These are phyloP conservation scores for Etheostoma cragini DNA, from an alignment of 2,113 vertebrate species.

Conservation along the genomic window DNA sequence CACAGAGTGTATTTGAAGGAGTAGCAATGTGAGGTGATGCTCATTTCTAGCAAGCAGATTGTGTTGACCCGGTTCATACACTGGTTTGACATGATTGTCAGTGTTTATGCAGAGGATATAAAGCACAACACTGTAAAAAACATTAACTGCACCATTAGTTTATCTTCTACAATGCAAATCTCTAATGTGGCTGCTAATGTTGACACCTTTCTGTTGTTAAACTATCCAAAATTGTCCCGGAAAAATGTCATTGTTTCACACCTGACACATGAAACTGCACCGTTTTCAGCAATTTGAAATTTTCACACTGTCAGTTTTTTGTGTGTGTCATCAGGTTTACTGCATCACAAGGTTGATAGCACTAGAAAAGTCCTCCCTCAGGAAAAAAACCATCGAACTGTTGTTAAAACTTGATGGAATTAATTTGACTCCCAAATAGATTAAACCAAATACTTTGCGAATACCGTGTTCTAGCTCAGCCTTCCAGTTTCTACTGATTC, in stretches of 20 bases:
- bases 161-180: background rate
- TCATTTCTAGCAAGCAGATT: slow-evolving; percentile 40
- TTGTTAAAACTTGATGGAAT: slow-evolving; percentile 50
- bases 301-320: slow-evolving; percentile 21
- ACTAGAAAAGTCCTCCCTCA: slow-evolving; percentile 43
- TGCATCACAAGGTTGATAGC: slow-evolving; percentile 19
- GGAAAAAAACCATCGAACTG: slow-evolving; percentile 39
- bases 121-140: background rate
- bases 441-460: slow-evolving; percentile 41
- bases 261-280: background rate
- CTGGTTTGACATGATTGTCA: background rate
- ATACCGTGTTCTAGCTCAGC: slow-evolving; percentile 28
- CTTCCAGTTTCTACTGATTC: slow-evolving; percentile 42
- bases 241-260: background rate
- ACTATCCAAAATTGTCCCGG: background rate
- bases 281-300: background rate
- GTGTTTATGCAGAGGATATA: background rate
- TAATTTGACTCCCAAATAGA: slow-evolving; percentile 42
- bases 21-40: slow-evolving; percentile 33
- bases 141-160: background rate
- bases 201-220: background rate
- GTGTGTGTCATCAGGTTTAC: slow-evolving; percentile 31
- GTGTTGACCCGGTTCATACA: background rate
- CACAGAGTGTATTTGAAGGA: slow-evolving; percentile 30
- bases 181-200: background rate